Evolutionary conservation across 35 echinoderm and acorn worm species (phyloP).

Genomic region (Holothuria glaberrima): DNA sequence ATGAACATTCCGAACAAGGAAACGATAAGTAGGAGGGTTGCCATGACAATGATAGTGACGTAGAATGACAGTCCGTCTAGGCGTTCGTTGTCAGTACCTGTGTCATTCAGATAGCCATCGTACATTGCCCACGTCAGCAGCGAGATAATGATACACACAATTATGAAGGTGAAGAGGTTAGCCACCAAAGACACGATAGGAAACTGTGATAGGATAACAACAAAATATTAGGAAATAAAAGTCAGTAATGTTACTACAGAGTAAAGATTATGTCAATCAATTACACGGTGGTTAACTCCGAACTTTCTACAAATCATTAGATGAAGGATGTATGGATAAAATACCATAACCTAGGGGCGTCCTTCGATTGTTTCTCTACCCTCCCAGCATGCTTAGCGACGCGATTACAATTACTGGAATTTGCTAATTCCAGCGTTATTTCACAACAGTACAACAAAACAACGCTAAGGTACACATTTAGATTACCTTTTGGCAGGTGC

Average conservation of each 20-base stretch:
- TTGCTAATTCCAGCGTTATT: too few species aligned
- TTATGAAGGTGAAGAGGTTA: slow-evolving; percentile 55
- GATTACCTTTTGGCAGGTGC: too few species aligned
- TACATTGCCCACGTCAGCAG: slow-evolving; percentile 53
- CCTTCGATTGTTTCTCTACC: too few species aligned
- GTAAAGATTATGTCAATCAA: neutral
- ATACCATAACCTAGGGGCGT: too few species aligned
- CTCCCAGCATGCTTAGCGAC: too few species aligned
- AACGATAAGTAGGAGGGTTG: slow-evolving; percentile 31
- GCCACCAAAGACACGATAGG: slow-evolving; percentile 38
- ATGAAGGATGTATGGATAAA: too few species aligned
- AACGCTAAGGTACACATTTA: too few species aligned
- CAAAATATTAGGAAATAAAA: neutral
- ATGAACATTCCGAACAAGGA: slow-evolving; percentile 50
- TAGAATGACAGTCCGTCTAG: slow-evolving; percentile 7
- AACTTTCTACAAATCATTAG: too few species aligned
- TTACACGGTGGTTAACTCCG: neutral
- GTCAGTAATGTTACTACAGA: neutral
- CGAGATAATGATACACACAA: slow-evolving; percentile 30
- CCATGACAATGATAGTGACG: slow-evolving; percentile 25
- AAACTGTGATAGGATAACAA: slow-evolving; percentile 37
- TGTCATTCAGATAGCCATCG: slow-evolving; percentile 9
- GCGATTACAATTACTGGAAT: too few species aligned
- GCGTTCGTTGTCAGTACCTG: neutral
- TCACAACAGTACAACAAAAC: too few species aligned